Evolutionary conservation across 2,888 invertebrate species (phyloP).

Genomic region (Aphidius colemani): DNA sequence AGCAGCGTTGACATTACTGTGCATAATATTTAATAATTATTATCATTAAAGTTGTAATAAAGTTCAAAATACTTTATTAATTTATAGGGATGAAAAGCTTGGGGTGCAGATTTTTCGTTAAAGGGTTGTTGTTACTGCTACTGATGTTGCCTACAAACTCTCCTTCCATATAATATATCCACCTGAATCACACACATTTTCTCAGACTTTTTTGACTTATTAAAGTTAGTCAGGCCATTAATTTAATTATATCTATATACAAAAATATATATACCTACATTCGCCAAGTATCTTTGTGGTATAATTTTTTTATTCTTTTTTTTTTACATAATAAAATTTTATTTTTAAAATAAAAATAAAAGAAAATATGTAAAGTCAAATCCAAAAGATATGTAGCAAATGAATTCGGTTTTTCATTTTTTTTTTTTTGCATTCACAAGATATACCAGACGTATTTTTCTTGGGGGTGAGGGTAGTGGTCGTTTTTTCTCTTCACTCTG

Average conservation of each 20-base stretch:
- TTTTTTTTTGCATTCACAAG: background rate
- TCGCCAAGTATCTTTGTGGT: background rate
- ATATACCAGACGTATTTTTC: constrained; percentile 19
- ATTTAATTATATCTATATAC: too few relatives aligned
- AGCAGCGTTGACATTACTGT: constrained; percentile 25
- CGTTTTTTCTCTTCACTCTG: constrained; percentile 15
- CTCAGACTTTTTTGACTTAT: background rate
- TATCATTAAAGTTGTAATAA: constrained; percentile 61
- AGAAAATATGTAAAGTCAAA: constrained; percentile 1
- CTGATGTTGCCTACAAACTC: too few relatives aligned
- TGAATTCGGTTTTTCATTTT: constrained; percentile 15
- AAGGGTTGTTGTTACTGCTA: background rate
- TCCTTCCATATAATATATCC: too few relatives aligned
- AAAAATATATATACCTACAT: too few relatives aligned
- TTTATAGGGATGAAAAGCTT: constrained; percentile 51
- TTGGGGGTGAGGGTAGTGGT: background rate
- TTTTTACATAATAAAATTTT: background rate
- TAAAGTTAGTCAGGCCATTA: too few relatives aligned
- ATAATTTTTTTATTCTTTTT: background rate
- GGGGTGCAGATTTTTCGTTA: background rate
- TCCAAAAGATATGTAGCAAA: constrained; percentile 19
- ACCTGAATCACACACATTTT: constrained; percentile 10
- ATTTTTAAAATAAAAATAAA: constrained; percentile 1
- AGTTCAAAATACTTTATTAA: constrained; percentile 60
- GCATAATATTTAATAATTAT: constrained; percentile 61